Evolutionary conservation across 2,113 vertebrate genomes (phyloP).

Genomic region (Aphyosemion australe): DNA sequence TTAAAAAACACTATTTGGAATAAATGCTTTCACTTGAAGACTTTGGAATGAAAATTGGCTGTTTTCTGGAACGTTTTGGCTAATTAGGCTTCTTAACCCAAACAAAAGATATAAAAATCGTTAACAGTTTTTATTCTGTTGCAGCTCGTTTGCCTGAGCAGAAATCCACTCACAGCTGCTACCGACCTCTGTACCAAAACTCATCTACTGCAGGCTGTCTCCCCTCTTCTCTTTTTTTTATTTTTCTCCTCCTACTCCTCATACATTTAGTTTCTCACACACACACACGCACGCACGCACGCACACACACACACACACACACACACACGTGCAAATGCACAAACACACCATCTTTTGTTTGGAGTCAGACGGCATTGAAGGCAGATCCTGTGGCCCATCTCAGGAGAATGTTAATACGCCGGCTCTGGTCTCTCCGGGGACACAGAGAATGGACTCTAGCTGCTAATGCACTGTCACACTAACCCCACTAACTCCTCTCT

Average conservation of each 20-base stretch:
- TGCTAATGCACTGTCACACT: constrained; percentile 73
- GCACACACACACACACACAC: constrained; percentile 30
- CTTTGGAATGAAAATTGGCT: too few relatives aligned
- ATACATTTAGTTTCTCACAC: constrained; percentile 41
- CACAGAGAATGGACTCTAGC: constrained; percentile 68
- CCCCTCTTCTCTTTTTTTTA: too few relatives aligned
- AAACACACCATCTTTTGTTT: constrained; percentile 73
- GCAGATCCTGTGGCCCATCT: constrained; percentile 73
- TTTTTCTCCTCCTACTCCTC: constrained; percentile 44
- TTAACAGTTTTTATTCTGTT: constrained; percentile 1
- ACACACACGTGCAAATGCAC: constrained; percentile 14
- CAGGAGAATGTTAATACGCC: constrained; percentile 79
- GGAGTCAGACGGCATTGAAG: constrained; percentile 76
- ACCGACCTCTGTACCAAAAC: constrained; percentile 15
- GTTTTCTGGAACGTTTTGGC: neutral
- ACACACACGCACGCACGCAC: constrained; percentile 34
- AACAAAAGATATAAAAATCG: neutral
- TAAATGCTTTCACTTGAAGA: too few relatives aligned
- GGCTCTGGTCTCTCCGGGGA: constrained; percentile 67
- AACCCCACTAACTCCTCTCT: constrained; percentile 45
- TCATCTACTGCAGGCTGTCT: constrained; percentile 29
- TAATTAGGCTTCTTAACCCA: neutral
- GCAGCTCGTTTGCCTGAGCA: constrained; percentile 2
- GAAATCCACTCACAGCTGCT: too few relatives aligned
- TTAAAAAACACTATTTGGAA: too few relatives aligned